These are phyloP conservation scores for Amphiprion percula DNA, from an alignment of 2,113 vertebrate genomes.

Conservation along the genomic window DNA sequence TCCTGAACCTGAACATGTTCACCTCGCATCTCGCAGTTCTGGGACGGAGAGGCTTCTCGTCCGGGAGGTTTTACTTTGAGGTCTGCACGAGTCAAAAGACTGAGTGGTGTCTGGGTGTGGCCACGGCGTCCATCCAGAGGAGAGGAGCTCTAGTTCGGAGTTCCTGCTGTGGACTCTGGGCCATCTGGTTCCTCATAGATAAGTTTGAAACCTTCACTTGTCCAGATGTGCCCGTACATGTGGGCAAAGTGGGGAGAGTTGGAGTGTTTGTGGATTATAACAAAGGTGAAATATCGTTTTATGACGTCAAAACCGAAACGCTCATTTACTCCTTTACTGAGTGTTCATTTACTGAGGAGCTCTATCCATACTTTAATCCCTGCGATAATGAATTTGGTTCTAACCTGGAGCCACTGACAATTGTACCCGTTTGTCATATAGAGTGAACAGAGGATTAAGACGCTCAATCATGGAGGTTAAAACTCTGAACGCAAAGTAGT, in stretches of 20 bases:
- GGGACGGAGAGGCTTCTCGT: conserved; percentile 39
- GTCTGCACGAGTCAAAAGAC: conserved; percentile 62
- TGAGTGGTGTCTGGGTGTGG: conserved; percentile 69
- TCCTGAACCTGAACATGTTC: conserved; percentile 31
- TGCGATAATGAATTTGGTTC: conserved; percentile 68
- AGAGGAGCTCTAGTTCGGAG: not conserved
- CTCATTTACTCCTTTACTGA: conserved; percentile 51
- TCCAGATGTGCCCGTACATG: conserved; percentile 18
- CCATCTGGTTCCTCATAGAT: conserved; percentile 47
- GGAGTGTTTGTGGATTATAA: conserved; percentile 70
- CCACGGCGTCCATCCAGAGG: conserved; percentile 39
- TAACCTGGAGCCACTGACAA: conserved; percentile 60
- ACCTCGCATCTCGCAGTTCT: conserved; percentile 37
- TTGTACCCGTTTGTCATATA: conserved; percentile 31
- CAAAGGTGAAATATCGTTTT: conserved; percentile 52
- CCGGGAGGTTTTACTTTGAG: conserved; percentile 67
- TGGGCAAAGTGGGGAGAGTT: conserved; percentile 45
- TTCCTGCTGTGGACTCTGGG: conserved; percentile 56
- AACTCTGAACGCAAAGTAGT: no score
- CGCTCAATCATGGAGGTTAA: not conserved
- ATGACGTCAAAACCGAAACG: conserved; percentile 11
- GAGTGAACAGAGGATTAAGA: not conserved
- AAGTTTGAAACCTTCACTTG: conserved; percentile 44
- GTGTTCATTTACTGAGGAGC: conserved; percentile 45
- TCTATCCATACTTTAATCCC: conserved; percentile 69